A percentile compares a stretch with the other conserved stretches of the same genome.
phyloP scores from a whole-genome alignment of 2,797 vertebrate species.

The Pygocentrus nattereri region DNA sequence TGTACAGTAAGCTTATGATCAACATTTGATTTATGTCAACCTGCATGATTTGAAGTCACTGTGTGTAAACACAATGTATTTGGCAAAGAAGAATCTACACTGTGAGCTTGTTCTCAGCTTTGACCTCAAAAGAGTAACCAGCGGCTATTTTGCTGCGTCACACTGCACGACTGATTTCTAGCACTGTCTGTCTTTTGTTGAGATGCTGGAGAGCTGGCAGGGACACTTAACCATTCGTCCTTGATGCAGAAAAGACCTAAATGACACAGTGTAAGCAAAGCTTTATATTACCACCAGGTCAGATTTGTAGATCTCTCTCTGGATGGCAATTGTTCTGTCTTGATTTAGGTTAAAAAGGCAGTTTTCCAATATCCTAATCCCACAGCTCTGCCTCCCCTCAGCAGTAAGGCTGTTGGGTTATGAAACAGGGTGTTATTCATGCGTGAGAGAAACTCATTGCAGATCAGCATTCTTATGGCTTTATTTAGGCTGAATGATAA shows the following conservation, averaged over 20 bases:
- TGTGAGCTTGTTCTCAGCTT: background rate
- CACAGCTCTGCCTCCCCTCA: background rate
- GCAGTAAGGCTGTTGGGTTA: slow-evolving; percentile 38
- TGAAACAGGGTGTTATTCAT: slow-evolving; percentile 60
- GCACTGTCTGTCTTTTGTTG: background rate
- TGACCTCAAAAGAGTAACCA: background rate
- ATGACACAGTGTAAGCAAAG: background rate
- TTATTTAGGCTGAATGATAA: slow-evolving; percentile 61
- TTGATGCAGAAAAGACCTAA: background rate
- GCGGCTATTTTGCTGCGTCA: background rate
- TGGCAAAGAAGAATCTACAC: background rate
- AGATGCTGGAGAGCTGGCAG: background rate
- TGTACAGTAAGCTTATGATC: background rate
- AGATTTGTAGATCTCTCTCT: background rate
- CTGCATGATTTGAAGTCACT: background rate
- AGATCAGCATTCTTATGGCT: slow-evolving; percentile 57
- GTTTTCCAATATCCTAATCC: slow-evolving; percentile 7
- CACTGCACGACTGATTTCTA: background rate
- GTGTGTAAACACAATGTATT: background rate
- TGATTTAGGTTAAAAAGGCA: background rate
- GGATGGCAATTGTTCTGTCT: background rate
- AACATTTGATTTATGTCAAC: background rate
- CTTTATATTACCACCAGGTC: slow-evolving; percentile 14
- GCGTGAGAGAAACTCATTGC: slow-evolving; percentile 54
- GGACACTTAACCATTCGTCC: background rate